Evolutionary conservation across 30 jellyfish, hydroid and myxozoan species (phyloP), one percentile per base, ranked within the genome.

Genomic region (Turritopsis dohrnii): DNA sequence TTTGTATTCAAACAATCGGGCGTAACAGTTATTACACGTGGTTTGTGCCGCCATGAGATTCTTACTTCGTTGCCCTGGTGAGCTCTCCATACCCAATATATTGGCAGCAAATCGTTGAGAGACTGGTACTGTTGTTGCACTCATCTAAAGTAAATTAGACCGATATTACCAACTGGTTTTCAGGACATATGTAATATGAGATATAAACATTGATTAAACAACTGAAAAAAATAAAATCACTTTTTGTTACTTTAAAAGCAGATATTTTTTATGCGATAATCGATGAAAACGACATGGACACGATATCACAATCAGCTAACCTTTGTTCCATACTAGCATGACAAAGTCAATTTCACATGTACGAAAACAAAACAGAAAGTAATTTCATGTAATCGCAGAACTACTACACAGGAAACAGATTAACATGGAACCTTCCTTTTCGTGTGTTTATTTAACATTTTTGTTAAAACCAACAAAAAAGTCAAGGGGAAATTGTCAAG

Each of bases 1-100:
- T 65, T 87, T 89, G 88, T 89, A 83, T 84, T 89, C 99, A 22
- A 85, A 25, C 26, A 94, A 84, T 53, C 99, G 85, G 29, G 89
- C 88, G 13, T 89, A 84, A 85, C 99, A 94, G 52, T 69, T 69
- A 27, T 69, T 69, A 69, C 77, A 69, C 77, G 77, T 69, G 31
- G 77, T 69, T 69, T 69, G 77, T 0, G 77, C 77, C 77, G 77
- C 77, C 77, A 69, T 69, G 16, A 69, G 30, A 9, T 9, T 27
- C 9, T 69, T 69, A n/a, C 22, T 27, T 21, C 31, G 9, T 1
- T 23, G 28, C 31, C 16, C 19, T 7, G 77, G 17, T 27, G 30
- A n/a, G 22, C 31, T n/a, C 16, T 69, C 77, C 77, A 69, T 69
- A 27, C 28, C 30, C 77, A 69, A 21, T 8, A 23, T 23, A 27